Base-by-base conservation (phyloP, 23 tunicate species). In the Botrylloides violaceus region DNA sequence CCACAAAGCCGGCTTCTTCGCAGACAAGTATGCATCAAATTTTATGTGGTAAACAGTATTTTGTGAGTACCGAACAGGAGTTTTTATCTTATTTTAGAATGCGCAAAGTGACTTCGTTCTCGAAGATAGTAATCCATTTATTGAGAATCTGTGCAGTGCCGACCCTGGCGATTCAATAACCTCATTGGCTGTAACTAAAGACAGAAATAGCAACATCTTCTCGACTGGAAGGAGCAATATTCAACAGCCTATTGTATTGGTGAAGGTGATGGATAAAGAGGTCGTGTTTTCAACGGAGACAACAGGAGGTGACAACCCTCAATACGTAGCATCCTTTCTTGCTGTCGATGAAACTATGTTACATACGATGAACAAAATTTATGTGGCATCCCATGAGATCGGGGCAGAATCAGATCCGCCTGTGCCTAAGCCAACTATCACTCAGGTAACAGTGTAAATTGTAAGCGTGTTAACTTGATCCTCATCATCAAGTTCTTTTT, bases 401-500 rank as follows among this genome's bases (percentile, higher is more conserved):
- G 61, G 56, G 25, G 9, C 34, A 23, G 74, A 68, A 25, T 20
- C 12, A 6, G 7, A 0, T 20, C 37, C 58, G 18, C 19, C 39
- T 9, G 15, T 30, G 19, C 56, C 23, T 37, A 43, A 25, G 19
- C 74, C 74, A 9, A 68, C 74, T 28, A 37, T 68, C 1, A 68
- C 74, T 68, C 74, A 68, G 74, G 74, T 68, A 7, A 49, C n/a
- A 22, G 28, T 60, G 27, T 60, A 60, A n/a, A 43, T 7, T 43
- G 53, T 43, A 43, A 7, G 53, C 27, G 64, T 22, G 64, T 60
- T 60, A 29, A 25, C 28, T 60, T 43, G 53, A 43, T 9, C 53
- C 9, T 9, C 53, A 43, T 7, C 53, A 7, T 15, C 15, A 15
- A 43, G 12, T 15, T 7, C 53, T 43, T 43, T 43, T 43, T 43